Percentiles rank a stretch among this genome's conserved stretches.
These are phyloP conservation scores for Spatula clypeata DNA, from an alignment of 2,797 vertebrate species.

Conservation along the genomic window DNA sequence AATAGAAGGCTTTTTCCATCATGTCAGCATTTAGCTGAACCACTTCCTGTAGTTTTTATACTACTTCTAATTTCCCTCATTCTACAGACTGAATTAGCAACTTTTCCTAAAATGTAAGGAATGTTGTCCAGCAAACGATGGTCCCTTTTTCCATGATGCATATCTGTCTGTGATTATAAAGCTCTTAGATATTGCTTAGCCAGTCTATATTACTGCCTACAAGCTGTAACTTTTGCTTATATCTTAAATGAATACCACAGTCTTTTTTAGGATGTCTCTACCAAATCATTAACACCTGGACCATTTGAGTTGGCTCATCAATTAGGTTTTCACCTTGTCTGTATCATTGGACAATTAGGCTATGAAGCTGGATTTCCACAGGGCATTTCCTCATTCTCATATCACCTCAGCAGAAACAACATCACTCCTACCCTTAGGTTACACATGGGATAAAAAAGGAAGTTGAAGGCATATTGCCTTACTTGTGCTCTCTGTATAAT, in stretches of 20 bases:
- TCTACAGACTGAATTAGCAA: not conserved
- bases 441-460: not conserved
- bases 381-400: not conserved
- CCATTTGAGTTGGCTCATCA: not conserved
- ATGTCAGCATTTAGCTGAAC: not conserved
- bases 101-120: not conserved
- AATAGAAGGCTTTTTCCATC: not conserved
- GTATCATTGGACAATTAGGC: not conserved
- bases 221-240: not conserved
- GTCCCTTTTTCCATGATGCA: not conserved
- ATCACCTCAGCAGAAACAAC: not conserved
- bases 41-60: not conserved
- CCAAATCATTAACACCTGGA: not conserved
- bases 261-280: not conserved
- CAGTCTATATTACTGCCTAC: not conserved
- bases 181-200: not conserved
- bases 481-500: conserved; percentile 43
- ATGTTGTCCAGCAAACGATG: not conserved
- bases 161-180: not conserved
- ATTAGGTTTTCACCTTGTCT: conserved; percentile 19
- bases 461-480: not conserved
- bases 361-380: not conserved
- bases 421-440: not conserved
- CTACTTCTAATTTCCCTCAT: not conserved
- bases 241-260: not conserved